A percentile compares a stretch with the other conserved stretches of the same genome.
Conservation (phyloP, 2,888 invertebrate species). For the Drosophila flavopinicola region DNA sequence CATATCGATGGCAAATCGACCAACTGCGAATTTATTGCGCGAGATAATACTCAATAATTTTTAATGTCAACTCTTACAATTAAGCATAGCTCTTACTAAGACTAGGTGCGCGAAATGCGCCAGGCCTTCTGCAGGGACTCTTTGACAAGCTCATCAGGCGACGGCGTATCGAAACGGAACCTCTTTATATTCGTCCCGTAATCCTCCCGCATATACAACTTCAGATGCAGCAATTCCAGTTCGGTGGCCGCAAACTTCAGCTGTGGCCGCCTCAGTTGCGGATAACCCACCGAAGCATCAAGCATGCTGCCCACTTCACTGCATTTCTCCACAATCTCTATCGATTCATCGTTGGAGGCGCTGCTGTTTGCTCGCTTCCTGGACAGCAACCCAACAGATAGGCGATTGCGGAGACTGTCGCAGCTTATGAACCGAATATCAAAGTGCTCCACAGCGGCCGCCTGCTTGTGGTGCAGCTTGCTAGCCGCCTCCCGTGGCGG, state of each 20-base stretch:
- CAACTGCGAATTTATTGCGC: slow-evolving; percentile 5
- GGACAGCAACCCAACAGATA: slow-evolving; percentile 1
- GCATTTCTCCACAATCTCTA: slow-evolving; percentile 9
- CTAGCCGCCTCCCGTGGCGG: slow-evolving; percentile 56
- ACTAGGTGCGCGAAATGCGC: slow-evolving; percentile 64
- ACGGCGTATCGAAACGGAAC: slow-evolving; percentile 79
- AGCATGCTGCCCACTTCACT: slow-evolving; percentile 55
- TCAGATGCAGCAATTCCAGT: slow-evolving; percentile 46
- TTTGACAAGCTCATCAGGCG: slow-evolving; percentile 81
- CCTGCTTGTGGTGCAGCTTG: slow-evolving; percentile 24
- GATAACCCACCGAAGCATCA: slow-evolving; percentile 50
- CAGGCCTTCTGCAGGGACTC: slow-evolving; percentile 69
- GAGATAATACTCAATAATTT: slow-evolving; percentile 12
- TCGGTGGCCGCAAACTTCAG: slow-evolving; percentile 42
- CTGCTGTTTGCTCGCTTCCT: slow-evolving; percentile 5
- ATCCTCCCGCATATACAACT: slow-evolving; percentile 42
- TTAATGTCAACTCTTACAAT: slow-evolving; percentile 11
- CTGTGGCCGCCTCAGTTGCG: slow-evolving; percentile 34
- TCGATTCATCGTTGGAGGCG: not conserved
- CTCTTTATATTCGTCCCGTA: slow-evolving; percentile 68
- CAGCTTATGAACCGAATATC: slow-evolving; percentile 68
- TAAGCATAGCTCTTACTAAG: slow-evolving; percentile 7
- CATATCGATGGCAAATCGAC: slow-evolving; percentile 21
- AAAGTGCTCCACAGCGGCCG: slow-evolving; percentile 31
- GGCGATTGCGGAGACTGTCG: slow-evolving; percentile 22